A percentile compares a stretch with the other conserved stretches of the same genome.
Conservation (phyloP, 37 sponge, comb jelly and placozoan genomes). For the Eunapius fragilis region DNA sequence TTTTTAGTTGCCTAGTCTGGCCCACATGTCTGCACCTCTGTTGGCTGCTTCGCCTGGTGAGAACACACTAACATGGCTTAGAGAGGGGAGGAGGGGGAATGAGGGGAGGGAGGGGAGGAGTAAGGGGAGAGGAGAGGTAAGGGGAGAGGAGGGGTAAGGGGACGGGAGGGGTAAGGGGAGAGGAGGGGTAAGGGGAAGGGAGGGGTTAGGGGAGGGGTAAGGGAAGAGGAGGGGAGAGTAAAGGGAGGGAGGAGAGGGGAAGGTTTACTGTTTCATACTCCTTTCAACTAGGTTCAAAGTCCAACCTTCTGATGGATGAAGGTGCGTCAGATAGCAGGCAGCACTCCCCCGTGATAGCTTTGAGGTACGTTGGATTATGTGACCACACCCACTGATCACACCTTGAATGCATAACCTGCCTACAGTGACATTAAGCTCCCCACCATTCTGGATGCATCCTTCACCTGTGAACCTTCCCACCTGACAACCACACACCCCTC, state of each 20-base stretch:
- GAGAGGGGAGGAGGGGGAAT: background rate
- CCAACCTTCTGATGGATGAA: slow-evolving; percentile 43
- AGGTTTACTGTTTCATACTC: background rate
- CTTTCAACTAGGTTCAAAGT: slow-evolving; percentile 46
- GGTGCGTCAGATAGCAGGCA: background rate
- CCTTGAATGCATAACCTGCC: background rate
- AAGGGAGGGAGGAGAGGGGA: no score
- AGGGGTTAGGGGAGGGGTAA: no score
- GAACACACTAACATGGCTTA: no score
- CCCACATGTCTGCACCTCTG: slow-evolving; percentile 14
- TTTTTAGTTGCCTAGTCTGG: slow-evolving; percentile 29
- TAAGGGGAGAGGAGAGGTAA: no score
- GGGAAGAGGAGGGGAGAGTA: no score
- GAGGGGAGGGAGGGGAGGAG: background rate
- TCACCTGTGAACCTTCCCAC: background rate
- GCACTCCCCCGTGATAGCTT: background rate
- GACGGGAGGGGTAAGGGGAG: background rate
- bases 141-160: no score
- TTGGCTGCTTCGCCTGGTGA: slow-evolving; percentile 3
- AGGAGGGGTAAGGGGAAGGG: background rate
- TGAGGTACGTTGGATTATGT: background rate
- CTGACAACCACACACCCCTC: background rate
- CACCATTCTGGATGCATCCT: background rate
- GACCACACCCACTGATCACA: background rate
- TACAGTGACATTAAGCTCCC: background rate